Evolutionary conservation across 2,888 invertebrate species (phyloP).

Genomic region (Pheosia gnoma): DNA sequence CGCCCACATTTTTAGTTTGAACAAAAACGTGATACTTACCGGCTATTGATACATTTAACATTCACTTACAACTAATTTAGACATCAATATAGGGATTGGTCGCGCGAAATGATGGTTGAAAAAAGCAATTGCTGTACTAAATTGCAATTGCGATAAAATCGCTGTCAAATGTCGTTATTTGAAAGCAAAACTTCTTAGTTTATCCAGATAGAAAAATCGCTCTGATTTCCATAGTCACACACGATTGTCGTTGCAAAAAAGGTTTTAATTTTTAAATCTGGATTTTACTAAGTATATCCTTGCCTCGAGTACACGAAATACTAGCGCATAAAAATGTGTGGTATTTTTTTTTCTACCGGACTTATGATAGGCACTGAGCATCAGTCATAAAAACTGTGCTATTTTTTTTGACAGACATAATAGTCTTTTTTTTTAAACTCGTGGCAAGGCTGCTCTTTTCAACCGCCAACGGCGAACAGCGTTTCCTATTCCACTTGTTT

Average conservation of each 20-base stretch:
- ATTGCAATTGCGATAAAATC: neutral
- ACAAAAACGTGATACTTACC: conserved; percentile 40
- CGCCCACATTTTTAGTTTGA: conserved; percentile 33
- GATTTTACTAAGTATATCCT: conserved; percentile 2
- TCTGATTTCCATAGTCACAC: conserved; percentile 44
- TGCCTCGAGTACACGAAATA: too few species aligned
- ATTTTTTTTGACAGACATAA: neutral
- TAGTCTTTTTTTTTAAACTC: conserved; percentile 13
- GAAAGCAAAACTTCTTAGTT: conserved; percentile 3
- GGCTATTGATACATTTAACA: conserved; percentile 32
- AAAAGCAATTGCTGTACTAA: conserved; percentile 14
- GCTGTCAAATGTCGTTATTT: neutral
- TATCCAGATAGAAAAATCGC: conserved; percentile 29
- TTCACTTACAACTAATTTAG: conserved; percentile 56
- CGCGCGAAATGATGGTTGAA: conserved; percentile 19
- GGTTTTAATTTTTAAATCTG: conserved; percentile 26
- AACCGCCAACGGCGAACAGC: conserved; percentile 43
- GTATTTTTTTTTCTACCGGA: too few species aligned
- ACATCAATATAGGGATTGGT: conserved; percentile 41
- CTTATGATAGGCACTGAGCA: too few species aligned
- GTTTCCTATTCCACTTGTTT: conserved; percentile 41
- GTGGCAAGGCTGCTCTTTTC: conserved; percentile 20
- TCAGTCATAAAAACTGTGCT: too few species aligned
- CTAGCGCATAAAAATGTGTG: too few species aligned
- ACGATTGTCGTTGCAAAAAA: conserved; percentile 13